phyloP scores from a whole-genome alignment of 2,113 vertebrate species.

The Nycticebus coucang region DNA sequence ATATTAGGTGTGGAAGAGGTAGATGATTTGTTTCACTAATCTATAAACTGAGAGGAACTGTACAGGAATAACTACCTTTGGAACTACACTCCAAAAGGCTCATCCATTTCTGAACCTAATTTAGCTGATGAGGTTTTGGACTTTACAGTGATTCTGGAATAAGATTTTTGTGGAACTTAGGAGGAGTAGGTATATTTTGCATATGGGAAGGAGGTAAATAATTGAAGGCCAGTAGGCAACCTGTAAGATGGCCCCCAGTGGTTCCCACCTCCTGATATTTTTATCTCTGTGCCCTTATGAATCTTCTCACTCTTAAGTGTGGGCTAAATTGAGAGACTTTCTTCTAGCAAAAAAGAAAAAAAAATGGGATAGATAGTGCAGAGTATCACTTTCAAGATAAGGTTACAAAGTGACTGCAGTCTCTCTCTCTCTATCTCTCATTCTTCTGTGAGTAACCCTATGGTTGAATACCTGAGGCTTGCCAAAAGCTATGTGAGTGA shows the following conservation, averaged over 20 bases:
- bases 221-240: neutral
- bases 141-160: neutral
- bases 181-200: neutral
- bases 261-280: neutral
- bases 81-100: neutral
- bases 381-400: neutral
- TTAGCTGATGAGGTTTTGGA: neutral
- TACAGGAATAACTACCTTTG: neutral
- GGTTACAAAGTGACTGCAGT: neutral
- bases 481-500: neutral
- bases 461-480: neutral
- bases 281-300: neutral
- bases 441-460: neutral
- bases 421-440: neutral
- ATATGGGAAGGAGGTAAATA: neutral
- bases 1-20: neutral
- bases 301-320: neutral
- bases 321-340: neutral
- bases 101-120: neutral
- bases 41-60: neutral
- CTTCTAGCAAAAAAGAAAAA: neutral
- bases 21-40: neutral
- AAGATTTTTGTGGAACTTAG: neutral
- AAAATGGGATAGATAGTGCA: neutral
- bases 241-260: neutral